Conservation (phyloP, 2,888 invertebrate genomes). For the Pheosia gnoma region DNA sequence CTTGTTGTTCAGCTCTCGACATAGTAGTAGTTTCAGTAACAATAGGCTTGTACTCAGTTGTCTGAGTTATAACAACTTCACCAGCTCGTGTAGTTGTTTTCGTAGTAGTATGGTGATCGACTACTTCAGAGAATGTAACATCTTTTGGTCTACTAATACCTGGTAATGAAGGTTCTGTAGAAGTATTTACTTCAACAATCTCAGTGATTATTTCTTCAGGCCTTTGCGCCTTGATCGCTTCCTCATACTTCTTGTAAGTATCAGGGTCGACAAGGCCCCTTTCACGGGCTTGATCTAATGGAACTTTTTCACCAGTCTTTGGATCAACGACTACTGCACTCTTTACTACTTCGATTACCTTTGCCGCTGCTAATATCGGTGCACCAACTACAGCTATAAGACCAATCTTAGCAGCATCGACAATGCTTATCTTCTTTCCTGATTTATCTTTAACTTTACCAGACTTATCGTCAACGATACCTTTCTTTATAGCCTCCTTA, state of each 20-base stretch:
- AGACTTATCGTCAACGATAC: conserved; percentile 89
- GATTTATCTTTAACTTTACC: conserved; percentile 87
- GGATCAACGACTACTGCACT: conserved; percentile 87
- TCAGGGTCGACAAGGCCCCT: conserved; percentile 85
- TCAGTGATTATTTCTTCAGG: conserved; percentile 25
- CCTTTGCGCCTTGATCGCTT: conserved; percentile 37
- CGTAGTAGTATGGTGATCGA: conserved; percentile 32
- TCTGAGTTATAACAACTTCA: conserved; percentile 43
- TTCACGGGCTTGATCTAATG: conserved; percentile 88
- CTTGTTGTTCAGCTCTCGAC: conserved; percentile 43
- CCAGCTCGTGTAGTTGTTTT: conserved; percentile 35
- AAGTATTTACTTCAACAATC: conserved; percentile 15
- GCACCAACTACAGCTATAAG: conserved; percentile 89
- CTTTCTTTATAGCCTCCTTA: conserved; percentile 90
- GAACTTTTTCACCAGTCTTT: conserved; percentile 88
- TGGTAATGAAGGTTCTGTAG: conserved; percentile 7
- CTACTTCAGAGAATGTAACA: conserved; percentile 22
- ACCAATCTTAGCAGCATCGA: conserved; percentile 91
- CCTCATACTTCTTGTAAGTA: conserved; percentile 53
- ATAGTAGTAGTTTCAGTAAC: conserved; percentile 42
- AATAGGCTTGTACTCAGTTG: conserved; percentile 45
- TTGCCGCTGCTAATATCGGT: conserved; percentile 88
- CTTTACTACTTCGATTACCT: conserved; percentile 86
- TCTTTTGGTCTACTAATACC: conserved; percentile 26
- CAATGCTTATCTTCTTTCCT: conserved; percentile 87